Evolutionary conservation across 2,113 vertebrate genomes (phyloP).

Genomic region (Plectropomus leopardus): DNA sequence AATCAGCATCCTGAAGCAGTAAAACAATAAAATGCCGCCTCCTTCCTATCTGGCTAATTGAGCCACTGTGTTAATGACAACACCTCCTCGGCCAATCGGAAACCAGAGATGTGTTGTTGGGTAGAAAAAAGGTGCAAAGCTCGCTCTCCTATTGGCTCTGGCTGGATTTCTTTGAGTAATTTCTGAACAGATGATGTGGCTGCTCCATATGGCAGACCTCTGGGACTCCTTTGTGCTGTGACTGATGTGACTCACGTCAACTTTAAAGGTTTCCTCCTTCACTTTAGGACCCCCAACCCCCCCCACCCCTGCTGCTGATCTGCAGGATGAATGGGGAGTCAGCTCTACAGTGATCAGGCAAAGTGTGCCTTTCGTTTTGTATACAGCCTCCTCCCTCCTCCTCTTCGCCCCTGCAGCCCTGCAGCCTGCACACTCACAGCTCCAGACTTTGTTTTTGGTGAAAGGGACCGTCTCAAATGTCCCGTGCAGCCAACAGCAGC

Average conservation of each 20-base stretch:
- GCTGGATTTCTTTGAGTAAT: conserved; percentile 39
- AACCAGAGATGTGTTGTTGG: conserved; percentile 30
- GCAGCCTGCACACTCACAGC: conserved; percentile 63
- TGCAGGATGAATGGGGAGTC: conserved; percentile 57
- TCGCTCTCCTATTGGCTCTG: conserved; percentile 44
- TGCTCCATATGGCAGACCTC: conserved; percentile 80
- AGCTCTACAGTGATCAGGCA: conserved; percentile 71
- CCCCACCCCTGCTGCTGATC: conserved; percentile 41
- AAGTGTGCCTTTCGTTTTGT: conserved; percentile 83
- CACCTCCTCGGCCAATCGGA: conserved; percentile 49
- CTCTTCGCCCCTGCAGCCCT: conserved; percentile 26
- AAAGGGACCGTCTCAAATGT: conserved; percentile 82
- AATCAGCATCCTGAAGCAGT: conserved; percentile 11
- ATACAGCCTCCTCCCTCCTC: conserved; percentile 52
- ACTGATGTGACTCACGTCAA: conserved; percentile 80
- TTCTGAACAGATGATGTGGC: conserved; percentile 67
- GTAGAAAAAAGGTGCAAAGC: conserved; percentile 27
- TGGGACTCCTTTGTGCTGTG: conserved; percentile 77
- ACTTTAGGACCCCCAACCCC: conserved; percentile 41
- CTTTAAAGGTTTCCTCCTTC: conserved; percentile 74
- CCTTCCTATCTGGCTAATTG: conserved; percentile 44
- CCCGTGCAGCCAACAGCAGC: conserved; percentile 81
- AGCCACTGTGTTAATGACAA: conserved; percentile 27
- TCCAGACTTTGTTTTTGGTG: conserved; percentile 83
- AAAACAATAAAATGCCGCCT: conserved; percentile 30